phyloP scores from a whole-genome alignment of 1,140 invertebrate species.

The Anoplophora glabripennis region DNA sequence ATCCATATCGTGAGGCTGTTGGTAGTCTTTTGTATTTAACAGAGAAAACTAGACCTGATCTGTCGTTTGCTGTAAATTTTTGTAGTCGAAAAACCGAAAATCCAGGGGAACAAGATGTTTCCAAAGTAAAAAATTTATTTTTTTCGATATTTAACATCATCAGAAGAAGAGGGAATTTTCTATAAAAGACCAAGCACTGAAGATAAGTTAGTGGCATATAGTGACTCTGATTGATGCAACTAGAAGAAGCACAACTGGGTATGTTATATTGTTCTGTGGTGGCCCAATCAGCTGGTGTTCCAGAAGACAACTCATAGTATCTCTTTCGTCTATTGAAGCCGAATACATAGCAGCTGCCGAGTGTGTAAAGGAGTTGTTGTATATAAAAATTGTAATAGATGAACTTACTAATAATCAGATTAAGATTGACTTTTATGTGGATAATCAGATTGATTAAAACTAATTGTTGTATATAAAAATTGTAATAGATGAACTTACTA shows the following conservation, averaged over 20 bases:
- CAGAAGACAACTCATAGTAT: constrained; percentile 41
- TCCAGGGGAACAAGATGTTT: constrained; percentile 38
- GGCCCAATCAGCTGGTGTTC: constrained; percentile 44
- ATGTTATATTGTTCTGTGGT: constrained; percentile 39
- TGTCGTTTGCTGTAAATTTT: constrained; percentile 45
- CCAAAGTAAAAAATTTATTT: constrained; percentile 44
- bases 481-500: too few relatives aligned
- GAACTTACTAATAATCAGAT: constrained; percentile 4
- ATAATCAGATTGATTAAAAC: constrained; percentile 42
- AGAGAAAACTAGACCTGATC: constrained; percentile 46
- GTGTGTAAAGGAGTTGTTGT: constrained; percentile 39
- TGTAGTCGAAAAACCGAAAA: constrained; percentile 35
- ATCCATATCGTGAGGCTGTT: constrained; percentile 45
- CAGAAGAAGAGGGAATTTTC: constrained; percentile 36
- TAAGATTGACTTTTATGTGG: constrained; percentile 13
- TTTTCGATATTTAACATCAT: constrained; percentile 49
- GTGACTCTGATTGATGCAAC: constrained; percentile 46
- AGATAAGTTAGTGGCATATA: constrained; percentile 28
- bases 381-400: constrained; percentile 22
- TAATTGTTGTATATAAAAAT: too few relatives aligned
- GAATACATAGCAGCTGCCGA: constrained; percentile 44
- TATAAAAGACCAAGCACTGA: constrained; percentile 12
- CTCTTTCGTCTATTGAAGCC: constrained; percentile 47
- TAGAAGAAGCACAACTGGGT: constrained; percentile 40
- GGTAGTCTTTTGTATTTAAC: constrained; percentile 47